Evolutionary conservation across 2,113 vertebrate species (phyloP).

Genomic region (Origma solitaria): DNA sequence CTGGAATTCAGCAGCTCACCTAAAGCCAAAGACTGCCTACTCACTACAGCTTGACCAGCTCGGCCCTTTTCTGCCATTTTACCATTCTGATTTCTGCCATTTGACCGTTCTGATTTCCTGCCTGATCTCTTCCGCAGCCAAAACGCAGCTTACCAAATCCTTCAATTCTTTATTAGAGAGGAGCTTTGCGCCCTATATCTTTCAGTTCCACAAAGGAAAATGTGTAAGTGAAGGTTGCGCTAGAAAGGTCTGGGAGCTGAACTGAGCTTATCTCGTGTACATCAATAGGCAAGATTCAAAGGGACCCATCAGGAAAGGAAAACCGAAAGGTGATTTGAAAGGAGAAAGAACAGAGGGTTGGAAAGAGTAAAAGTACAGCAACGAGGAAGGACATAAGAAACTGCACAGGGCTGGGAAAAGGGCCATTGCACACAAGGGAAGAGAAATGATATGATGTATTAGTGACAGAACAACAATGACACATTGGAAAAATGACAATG

Average conservation of each 20-base stretch:
- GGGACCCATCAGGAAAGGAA: background rate
- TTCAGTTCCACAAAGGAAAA: constrained; percentile 32
- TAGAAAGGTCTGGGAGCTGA: constrained; percentile 31
- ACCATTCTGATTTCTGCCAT: background rate
- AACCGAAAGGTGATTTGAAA: constrained; percentile 30
- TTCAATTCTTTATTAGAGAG: background rate
- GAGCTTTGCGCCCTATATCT: background rate
- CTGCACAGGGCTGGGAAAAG: background rate
- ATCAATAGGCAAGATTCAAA: constrained; percentile 25
- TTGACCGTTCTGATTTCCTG: background rate
- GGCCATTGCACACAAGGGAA: background rate
- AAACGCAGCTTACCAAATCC: background rate
- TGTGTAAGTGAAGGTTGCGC: background rate
- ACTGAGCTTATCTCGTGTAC: background rate
- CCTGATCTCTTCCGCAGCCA: background rate
- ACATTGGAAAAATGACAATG: background rate
- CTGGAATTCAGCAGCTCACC: background rate
- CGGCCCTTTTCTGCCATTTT: background rate
- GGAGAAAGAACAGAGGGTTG: background rate
- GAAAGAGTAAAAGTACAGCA: background rate
- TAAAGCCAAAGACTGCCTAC: background rate
- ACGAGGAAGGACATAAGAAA: constrained; percentile 26
- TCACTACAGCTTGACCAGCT: background rate
- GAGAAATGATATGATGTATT: background rate
- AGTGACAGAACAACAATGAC: constrained; percentile 3